phyloP scores from a whole-genome alignment of 2,113 vertebrate genomes.

The Lycaon pictus region DNA sequence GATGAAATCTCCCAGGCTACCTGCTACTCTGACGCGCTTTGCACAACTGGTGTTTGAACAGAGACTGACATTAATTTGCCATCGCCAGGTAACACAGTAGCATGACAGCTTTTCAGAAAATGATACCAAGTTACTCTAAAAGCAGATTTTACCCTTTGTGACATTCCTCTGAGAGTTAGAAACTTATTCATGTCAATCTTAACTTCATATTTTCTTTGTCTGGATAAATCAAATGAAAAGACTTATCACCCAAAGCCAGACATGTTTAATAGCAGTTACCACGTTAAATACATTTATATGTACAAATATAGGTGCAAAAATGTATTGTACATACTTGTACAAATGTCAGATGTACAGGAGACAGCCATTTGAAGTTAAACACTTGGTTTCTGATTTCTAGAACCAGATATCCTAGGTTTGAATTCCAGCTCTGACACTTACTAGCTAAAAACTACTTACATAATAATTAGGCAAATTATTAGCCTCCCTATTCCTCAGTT shows the following conservation, averaged over 20 bases:
- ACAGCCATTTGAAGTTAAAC: neutral
- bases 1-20: neutral
- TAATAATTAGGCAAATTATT: neutral
- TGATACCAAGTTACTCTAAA: neutral
- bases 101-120: neutral
- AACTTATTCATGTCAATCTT: neutral
- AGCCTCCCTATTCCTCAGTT: neutral
- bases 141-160: neutral
- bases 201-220: neutral
- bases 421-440: neutral
- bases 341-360: neutral
- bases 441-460: neutral
- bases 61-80: neutral
- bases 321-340: neutral
- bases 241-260: neutral
- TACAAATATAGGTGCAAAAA: neutral
- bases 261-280: neutral
- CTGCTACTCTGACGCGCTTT: neutral
- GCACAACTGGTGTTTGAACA: conserved; percentile 18
- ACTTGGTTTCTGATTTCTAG: neutral
- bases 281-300: neutral
- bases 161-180: neutral
- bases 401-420: neutral
- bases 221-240: conserved; percentile 12
- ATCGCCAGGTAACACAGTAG: neutral